Conservation (phyloP, 2,888 invertebrate genomes). For the Hirtodrosophila cameraria region DNA sequence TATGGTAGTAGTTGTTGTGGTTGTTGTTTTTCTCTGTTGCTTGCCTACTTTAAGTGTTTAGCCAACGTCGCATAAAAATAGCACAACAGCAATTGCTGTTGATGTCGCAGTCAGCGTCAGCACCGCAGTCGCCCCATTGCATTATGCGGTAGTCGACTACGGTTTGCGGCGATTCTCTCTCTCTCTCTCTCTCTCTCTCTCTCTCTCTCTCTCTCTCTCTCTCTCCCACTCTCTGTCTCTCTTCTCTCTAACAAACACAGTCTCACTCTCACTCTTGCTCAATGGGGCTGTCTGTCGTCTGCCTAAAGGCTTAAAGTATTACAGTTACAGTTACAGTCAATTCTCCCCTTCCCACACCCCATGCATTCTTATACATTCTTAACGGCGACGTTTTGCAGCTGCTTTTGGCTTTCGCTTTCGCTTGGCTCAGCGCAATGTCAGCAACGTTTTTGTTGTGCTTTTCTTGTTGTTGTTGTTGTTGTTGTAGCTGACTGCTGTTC, state of each 20-base stretch:
- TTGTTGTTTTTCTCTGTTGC: conserved; percentile 35
- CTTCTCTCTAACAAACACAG: not conserved
- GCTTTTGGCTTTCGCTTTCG: conserved; percentile 52
- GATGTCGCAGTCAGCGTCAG: conserved; percentile 10
- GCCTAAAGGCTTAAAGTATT: conserved; percentile 78
- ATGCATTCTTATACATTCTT: conserved; percentile 21
- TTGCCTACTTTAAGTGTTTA: conserved; percentile 76
- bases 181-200: not conserved
- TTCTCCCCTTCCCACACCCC: not conserved
- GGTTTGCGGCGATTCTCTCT: conserved; percentile 22
- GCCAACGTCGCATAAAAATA: conserved; percentile 75
- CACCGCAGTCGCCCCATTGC: conserved; percentile 55
- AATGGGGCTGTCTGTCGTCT: conserved; percentile 61
- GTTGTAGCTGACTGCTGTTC: conserved; percentile 45
- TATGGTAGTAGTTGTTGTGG: conserved; percentile 24
- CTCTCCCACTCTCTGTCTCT: not conserved
- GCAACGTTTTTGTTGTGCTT: conserved; percentile 58
- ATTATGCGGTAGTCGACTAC: conserved; percentile 71
- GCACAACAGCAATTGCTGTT: conserved; percentile 48
- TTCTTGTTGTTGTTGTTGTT: conserved; percentile 15
- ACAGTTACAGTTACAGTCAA: conserved; percentile 69
- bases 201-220: not conserved
- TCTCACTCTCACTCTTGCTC: conserved; percentile 3
- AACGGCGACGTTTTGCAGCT: conserved; percentile 72
- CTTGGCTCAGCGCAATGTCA: conserved; percentile 63